Conservation (phyloP, 2,888 invertebrate species). For the Heteropelma amictum region DNA sequence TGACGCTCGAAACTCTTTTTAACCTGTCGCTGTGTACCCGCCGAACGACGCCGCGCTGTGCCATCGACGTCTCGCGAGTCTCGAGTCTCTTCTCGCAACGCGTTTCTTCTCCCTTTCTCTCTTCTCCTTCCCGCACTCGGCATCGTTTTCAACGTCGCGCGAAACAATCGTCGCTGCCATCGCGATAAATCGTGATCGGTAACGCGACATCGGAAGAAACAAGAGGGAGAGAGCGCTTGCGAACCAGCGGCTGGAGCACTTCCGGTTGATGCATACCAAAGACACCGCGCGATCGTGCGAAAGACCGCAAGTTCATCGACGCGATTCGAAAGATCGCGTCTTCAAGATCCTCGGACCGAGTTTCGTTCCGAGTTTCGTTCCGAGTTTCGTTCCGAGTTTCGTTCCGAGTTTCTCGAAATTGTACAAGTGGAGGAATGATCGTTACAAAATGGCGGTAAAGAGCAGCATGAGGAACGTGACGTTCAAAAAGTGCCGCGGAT, state of each 20-base stretch:
- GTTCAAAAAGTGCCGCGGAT: too few relatives aligned
- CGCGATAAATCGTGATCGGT: background rate
- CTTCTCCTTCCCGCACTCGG: background rate
- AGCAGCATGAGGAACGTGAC: too few relatives aligned
- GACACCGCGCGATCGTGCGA: background rate
- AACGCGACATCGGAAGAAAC: background rate
- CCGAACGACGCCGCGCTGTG: background rate
- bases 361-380: too few relatives aligned
- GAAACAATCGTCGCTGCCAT: background rate
- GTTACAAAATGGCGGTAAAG: too few relatives aligned
- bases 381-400: too few relatives aligned
- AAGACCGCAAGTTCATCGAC: background rate
- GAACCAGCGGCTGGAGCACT: conserved; percentile 24
- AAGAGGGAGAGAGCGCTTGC: background rate
- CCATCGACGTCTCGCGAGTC: background rate
- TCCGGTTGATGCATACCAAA: conserved; percentile 23
- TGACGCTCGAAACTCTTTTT: conserved; percentile 55
- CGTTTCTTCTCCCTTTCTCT: background rate
- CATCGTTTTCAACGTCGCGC: background rate
- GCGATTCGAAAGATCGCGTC: too few relatives aligned
- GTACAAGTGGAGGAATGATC: too few relatives aligned
- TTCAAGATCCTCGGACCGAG: too few relatives aligned
- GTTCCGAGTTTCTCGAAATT: too few relatives aligned
- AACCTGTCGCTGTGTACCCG: conserved; percentile 50
- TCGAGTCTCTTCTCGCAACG: background rate